Evolutionary conservation across 2,797 vertebrate genomes (phyloP).

Genomic region (Podargus strigoides): DNA sequence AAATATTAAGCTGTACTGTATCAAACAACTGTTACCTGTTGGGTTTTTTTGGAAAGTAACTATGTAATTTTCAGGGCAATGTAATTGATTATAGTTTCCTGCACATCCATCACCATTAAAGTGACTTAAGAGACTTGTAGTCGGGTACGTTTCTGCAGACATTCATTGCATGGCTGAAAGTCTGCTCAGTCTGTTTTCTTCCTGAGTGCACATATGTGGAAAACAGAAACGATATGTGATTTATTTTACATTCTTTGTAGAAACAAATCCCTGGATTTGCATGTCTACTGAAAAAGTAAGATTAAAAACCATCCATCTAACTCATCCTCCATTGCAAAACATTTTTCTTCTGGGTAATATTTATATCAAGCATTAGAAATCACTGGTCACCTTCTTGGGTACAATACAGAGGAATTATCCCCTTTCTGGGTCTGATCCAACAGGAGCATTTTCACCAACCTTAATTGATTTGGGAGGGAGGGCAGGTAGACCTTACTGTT

Average conservation of each 20-base stretch:
- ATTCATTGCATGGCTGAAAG: constrained; percentile 33
- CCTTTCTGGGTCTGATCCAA: not conserved
- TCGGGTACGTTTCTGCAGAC: constrained; percentile 19
- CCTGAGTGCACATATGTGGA: not conserved
- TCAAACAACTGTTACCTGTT: constrained; percentile 51
- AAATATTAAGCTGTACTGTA: constrained; percentile 46
- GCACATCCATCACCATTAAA: constrained; percentile 66
- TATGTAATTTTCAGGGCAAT: constrained; percentile 58
- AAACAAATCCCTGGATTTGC: constrained; percentile 28
- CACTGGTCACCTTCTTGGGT: not conserved
- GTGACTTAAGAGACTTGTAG: constrained; percentile 54
- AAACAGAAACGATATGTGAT: not conserved
- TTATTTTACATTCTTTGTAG: constrained; percentile 41
- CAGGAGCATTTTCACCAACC: not conserved
- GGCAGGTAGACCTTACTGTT: not conserved
- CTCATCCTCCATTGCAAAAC: not conserved
- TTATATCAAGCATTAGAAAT: not conserved
- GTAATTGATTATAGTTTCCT: constrained; percentile 59
- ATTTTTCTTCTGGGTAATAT: not conserved
- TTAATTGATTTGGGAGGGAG: not conserved
- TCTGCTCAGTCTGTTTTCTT: constrained; percentile 42
- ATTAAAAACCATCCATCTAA: constrained; percentile 26
- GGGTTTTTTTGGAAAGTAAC: constrained; percentile 48
- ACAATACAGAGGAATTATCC: not conserved
- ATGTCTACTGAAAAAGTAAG: not conserved